These are phyloP conservation scores for Liasis olivaceus DNA, from an alignment of 2,797 vertebrate species.

Conservation along the genomic window DNA sequence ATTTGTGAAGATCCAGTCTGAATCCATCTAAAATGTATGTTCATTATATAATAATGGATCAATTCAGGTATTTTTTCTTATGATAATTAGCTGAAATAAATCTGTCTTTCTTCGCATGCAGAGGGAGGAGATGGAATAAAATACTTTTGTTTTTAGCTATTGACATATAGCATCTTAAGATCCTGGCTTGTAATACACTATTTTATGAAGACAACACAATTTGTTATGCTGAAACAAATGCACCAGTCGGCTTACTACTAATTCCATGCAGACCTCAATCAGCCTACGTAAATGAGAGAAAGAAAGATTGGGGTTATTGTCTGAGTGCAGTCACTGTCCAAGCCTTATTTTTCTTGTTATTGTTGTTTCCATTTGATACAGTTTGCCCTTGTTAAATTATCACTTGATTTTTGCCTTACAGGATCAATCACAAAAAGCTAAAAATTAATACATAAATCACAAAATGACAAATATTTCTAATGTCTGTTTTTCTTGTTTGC, in stretches of 20 bases:
- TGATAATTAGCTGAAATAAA: neutral
- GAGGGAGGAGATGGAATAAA: too few species aligned
- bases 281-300: neutral
- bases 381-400: neutral
- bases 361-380: neutral
- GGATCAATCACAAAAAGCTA: neutral
- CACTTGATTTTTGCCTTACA: neutral
- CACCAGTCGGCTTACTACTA: neutral
- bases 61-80: neutral
- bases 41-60: neutral
- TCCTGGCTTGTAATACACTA: neutral
- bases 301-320: neutral
- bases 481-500: neutral
- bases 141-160: neutral
- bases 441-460: neutral
- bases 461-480: neutral
- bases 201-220: neutral
- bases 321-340: neutral
- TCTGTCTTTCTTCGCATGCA: neutral
- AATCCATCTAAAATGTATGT: neutral
- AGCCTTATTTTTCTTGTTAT: neutral
- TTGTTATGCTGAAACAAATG: neutral
- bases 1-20: neutral
- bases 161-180: neutral
- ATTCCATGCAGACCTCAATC: neutral